Evolutionary conservation across 2,888 invertebrate species (phyloP), one percentile per base, ranked within the genome.

Genomic region (Cerastoderma edule): DNA sequence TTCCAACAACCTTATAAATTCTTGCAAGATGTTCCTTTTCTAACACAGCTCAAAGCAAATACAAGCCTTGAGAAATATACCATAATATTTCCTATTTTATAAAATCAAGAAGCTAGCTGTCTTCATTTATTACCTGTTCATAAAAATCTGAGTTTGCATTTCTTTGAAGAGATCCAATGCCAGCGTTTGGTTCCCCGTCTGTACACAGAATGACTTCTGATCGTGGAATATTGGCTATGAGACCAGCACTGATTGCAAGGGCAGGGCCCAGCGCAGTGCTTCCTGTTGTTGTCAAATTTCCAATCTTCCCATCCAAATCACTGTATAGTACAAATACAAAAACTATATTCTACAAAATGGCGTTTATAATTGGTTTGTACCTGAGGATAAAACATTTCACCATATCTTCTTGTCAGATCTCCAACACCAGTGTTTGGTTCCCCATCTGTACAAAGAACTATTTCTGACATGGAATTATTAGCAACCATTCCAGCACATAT

Each of bases 381-480:
- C 75, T 78, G 69, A 32, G 68, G 64, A 32, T 78, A 78, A 67
- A 78, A 78, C 19, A 44, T 48, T 33, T 54, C 46, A 32, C 74
- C 78, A 30, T 57, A 32, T 50, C 33, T 32, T 32, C 19, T 32
- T 28, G 72, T 24, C 0, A 78, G 30, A n/a, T 73, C 63, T 2
- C 90, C 90, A 30, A 90, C 68, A 6, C 89, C 90, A 22, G n/a
- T n/a, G n/a, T n/a, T n/a, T n/a, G n/a, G n/a, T n/a, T n/a, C n/a
- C n/a, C n/a, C n/a, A n/a, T n/a, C 90, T 33, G 90, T 91, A 75
- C 89, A 91, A 8, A 91, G 82, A 4, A 90, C 83, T n/a, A 91
- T 85, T 76, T 91, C 90, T n/a, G 90, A 88, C n/a, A 82, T 65
- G 6, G 87, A 85, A 27, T 71, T 72, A 6, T 75, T 75, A 32